Evolutionary conservation across 2,888 invertebrate genomes (phyloP), one percentile per base, ranked within the genome.

Genomic region (Boloria euphrosyne): DNA sequence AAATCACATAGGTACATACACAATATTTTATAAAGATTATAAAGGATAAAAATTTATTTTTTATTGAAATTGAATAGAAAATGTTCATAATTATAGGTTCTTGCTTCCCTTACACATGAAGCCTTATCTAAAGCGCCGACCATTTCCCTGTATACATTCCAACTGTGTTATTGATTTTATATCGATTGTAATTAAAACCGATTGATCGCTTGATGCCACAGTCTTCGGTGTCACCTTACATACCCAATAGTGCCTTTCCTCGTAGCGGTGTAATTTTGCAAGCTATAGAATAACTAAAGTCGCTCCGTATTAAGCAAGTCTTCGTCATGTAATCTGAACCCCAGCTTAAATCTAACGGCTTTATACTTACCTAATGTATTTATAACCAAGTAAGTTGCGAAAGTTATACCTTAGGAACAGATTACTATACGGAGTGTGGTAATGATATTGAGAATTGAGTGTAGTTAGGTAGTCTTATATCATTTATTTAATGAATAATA

Each of bases 231-330:
- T 92, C 89, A 81, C 84, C 83, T 91, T 90, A 83, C 91, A 84
- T 83, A 84, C 84, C 79, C 85, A 83, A 87, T 89, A 85, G 79
- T 79, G 83, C 85, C 81, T 89, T 90, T 89, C 86, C 86, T 85
- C 75, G 76, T 78, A 76, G 74, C 78, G 83, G 86, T 87, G 81
- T 87, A 82, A 80, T 81, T 87, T 86, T 85, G 86, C 87, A 87
- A 82, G 85, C 86, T 89, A 91, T 90, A 87, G 85, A 87, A 87
- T 90, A 84, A 83, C 88, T 86, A 78, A 83, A 85, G 86, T 87
- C 86, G 73, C 76, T 79, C 76, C 82, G 85, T 81, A 86, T 90
- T 87, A 88, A 86, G 86, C 87, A 89, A 89, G 86, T 84, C 84
- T 82, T 80, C 83, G 79, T 80, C 81, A 77, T 75, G 90, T 88